phyloP scores from a whole-genome alignment of 2,797 vertebrate genomes.

The Buphagus erythrorhynchus region DNA sequence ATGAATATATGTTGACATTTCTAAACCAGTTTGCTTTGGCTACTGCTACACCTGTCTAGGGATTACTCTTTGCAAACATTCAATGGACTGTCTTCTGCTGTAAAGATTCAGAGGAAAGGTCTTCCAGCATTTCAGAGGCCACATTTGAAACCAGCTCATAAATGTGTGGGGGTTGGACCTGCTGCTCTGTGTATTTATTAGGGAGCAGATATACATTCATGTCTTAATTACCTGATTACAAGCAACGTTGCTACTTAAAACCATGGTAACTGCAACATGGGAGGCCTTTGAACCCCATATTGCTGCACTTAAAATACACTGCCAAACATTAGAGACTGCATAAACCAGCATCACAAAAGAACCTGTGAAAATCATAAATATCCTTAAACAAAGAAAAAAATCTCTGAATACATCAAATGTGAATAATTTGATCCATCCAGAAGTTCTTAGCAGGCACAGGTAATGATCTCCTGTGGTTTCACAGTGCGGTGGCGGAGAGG shows the following conservation, averaged over 20 bases:
- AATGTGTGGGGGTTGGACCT: background rate
- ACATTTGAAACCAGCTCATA: background rate
- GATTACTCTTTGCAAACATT: slow-evolving; percentile 17
- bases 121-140: background rate
- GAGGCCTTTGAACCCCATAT: background rate
- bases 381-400: background rate
- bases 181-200: background rate
- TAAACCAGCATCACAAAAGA: background rate
- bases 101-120: background rate
- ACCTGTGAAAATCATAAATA: background rate
- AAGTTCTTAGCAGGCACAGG: background rate
- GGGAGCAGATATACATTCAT: background rate
- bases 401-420: background rate
- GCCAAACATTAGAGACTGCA: background rate
- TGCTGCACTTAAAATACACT: background rate
- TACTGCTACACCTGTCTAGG: slow-evolving; percentile 30
- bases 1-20: slow-evolving; percentile 41
- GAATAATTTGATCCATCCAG: background rate
- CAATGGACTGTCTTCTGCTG: background rate
- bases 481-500: accelerated
- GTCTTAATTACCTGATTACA: background rate
- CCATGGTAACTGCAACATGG: background rate
- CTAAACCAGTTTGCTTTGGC: slow-evolving; percentile 49
- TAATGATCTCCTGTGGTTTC: slow-evolving; percentile 31
- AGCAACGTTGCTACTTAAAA: background rate